Evolutionary conservation across 2,113 vertebrate genomes (phyloP).

Genomic region (Bothrops jararaca): DNA sequence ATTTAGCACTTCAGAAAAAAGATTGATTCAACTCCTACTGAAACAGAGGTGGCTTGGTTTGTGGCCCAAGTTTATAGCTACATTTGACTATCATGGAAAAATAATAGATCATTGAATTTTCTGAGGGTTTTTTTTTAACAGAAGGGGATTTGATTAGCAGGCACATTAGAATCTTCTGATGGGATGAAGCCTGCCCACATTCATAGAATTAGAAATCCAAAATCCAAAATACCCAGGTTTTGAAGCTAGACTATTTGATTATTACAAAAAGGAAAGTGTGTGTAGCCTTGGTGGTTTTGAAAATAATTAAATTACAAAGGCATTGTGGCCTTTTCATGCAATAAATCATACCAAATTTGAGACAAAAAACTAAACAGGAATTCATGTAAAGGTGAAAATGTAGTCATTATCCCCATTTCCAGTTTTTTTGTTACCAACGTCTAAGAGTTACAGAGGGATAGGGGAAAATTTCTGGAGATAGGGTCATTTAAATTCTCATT

Average conservation of each 20-base stretch:
- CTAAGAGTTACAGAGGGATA: background rate
- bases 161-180: background rate
- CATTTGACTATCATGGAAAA: background rate
- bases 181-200: background rate
- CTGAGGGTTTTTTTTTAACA: background rate
- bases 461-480: background rate
- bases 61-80: background rate
- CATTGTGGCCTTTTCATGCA: background rate
- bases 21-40: background rate
- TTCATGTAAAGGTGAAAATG: background rate
- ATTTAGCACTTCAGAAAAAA: background rate
- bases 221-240: background rate
- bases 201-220: background rate
- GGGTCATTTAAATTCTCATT: background rate
- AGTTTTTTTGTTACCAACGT: background rate
- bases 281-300: background rate
- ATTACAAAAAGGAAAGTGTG: background rate
- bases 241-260: background rate
- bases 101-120: background rate
- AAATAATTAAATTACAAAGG: background rate
- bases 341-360: background rate
- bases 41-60: background rate
- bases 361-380: background rate
- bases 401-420: background rate
- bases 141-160: background rate